phyloP scores from a whole-genome alignment of 2,797 vertebrate species.

The Melanotaenia nigrans region DNA sequence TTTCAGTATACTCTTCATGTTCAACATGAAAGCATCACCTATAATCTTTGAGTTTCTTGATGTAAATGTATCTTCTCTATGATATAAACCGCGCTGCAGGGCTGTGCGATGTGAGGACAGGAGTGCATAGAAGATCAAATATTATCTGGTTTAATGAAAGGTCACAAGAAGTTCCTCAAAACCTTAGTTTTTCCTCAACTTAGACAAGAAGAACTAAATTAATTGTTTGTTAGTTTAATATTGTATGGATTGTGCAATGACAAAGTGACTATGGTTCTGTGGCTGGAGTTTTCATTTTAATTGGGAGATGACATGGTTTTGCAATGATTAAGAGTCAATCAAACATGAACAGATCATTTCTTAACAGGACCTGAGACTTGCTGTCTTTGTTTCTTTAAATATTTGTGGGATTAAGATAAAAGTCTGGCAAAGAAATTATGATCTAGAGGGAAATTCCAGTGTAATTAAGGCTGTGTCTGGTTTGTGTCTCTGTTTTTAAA shows the following conservation, averaged over 20 bases:
- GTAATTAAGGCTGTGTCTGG: background rate
- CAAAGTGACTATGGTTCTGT: conserved; percentile 1
- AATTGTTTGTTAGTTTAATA: background rate
- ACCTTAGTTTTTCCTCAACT: conserved; percentile 13
- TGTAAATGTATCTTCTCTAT: conserved; percentile 29
- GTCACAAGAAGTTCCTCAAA: conserved; percentile 42
- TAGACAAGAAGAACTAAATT: conserved; percentile 13
- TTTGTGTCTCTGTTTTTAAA: background rate
- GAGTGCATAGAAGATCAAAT: conserved; percentile 55
- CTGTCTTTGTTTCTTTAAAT: background rate
- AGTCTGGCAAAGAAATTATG: background rate
- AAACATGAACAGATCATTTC: background rate
- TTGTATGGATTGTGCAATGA: conserved; percentile 10
- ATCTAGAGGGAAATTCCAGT: background rate
- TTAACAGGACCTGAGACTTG: background rate
- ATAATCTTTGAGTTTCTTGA: conserved; percentile 45
- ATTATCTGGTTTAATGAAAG: conserved; percentile 53
- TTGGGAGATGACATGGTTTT: conserved; percentile 2
- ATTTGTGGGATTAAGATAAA: background rate
- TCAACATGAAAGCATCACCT: conserved; percentile 68
- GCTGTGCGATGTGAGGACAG: conserved; percentile 21
- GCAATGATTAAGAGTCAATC: conserved; percentile 12
- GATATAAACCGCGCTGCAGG: conserved; percentile 8
- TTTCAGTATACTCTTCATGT: conserved; percentile 64
- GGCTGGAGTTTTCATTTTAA: conserved; percentile 16